Percentiles rank a stretch among this genome's conserved stretches.
These are phyloP conservation scores for Nephrotoma appendiculata DNA, from an alignment of 2,888 invertebrate species.

Conservation along the genomic window DNA sequence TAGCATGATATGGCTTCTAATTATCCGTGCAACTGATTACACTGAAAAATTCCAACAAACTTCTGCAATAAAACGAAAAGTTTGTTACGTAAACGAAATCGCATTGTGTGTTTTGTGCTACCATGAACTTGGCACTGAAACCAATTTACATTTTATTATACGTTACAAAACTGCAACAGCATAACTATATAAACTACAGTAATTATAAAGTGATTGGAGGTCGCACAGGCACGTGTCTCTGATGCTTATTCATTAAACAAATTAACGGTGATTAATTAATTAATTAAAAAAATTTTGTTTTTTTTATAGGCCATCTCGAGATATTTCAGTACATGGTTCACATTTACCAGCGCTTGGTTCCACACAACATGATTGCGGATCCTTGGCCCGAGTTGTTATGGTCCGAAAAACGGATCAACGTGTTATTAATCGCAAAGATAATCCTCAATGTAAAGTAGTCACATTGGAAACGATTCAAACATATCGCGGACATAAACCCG, in stretches of 20 bases:
- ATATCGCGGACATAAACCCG: conserved; percentile 45
- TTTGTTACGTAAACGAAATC: background rate
- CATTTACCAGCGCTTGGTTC: conserved; percentile 18
- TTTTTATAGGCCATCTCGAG: conserved; percentile 18
- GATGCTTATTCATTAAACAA: background rate
- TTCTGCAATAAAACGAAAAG: background rate
- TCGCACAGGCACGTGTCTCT: background rate
- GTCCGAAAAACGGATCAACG: conserved; percentile 52
- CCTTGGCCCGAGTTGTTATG: conserved; percentile 47
- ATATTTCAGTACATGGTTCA: conserved; percentile 19
- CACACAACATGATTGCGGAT: conserved; percentile 30
- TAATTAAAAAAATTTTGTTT: background rate
- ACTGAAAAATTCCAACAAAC: background rate
- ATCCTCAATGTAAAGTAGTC: conserved; percentile 47
- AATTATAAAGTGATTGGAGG: background rate
- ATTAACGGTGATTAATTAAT: background rate
- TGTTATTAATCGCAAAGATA: conserved; percentile 44
- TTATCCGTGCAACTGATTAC: background rate
- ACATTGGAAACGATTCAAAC: conserved; percentile 51
- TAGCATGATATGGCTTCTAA: background rate
- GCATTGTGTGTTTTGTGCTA: background rate
- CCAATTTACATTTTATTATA: background rate
- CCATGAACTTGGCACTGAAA: background rate
- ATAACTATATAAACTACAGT: background rate
- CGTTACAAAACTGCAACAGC: background rate